Evolutionary conservation across 2,888 invertebrate genomes (phyloP), one percentile per base, ranked within the genome.

Genomic region (Cheilosia grossa): DNA sequence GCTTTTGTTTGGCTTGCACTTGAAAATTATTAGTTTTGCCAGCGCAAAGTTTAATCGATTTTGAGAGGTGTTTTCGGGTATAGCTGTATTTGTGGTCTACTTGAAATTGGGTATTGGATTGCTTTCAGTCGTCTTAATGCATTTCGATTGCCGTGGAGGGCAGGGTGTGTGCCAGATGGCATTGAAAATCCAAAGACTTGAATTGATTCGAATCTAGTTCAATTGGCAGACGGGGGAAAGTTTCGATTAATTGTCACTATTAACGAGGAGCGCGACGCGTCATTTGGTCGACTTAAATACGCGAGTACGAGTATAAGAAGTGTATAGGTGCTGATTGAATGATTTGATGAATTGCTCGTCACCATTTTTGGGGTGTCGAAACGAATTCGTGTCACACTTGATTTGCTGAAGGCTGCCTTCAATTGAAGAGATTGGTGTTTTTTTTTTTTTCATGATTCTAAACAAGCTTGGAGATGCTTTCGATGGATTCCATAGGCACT

Each of bases 1-100:
- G 42, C 54, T 42, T 67, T 67, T 30, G 89, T 90, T 90, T 89
- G 88, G 88, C 88, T 89, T 88, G 88, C 90, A 90, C 90, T 90
- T 89, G 88, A 88, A 89, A 89, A 89, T 89, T 89, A 89, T 89
- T 89, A 89, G 89, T 89, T 90, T 89, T 6, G 17, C 3, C 33
- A 87, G 85, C 89, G 89, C 89, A 90, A 90, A 90, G 89, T 90
- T 90, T 89, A 90, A 90, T 90, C 90, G 89, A 89, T 89, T 90
- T 56, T 44, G 24, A 70, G 69, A 70, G 69, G 56, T 70, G 58
- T 56, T 69, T 56, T 44, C 44, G 5, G 17, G 67, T 15, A 21
- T 54, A 27, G 6, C 27, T 27, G n/a, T n/a, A 30, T 69, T 70
- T 70, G 69, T 58, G 69, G 58, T 56, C 58, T 44, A 58, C 58